phyloP scores from a whole-genome alignment of 2,888 invertebrate genomes.

The Polyploca ridens region DNA sequence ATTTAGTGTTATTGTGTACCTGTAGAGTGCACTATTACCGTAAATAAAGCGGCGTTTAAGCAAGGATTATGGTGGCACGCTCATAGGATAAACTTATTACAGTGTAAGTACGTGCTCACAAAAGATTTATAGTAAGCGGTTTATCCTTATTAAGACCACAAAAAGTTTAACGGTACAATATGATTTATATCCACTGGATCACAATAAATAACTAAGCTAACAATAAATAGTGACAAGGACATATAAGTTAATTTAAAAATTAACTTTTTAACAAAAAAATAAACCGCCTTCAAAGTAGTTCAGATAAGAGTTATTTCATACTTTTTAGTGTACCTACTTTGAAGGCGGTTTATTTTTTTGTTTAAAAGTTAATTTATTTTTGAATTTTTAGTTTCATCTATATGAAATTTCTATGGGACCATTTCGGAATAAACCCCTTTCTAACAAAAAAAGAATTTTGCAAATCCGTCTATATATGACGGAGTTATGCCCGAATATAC shows the following conservation, averaged over 20 bases:
- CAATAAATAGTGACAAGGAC: background rate
- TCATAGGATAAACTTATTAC: background rate
- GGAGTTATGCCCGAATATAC: no score
- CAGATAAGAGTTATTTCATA: no score
- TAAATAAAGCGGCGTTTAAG: background rate
- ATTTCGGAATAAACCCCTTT: no score
- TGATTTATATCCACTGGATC: background rate
- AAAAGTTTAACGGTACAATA: background rate
- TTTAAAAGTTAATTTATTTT: no score
- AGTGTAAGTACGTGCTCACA: background rate
- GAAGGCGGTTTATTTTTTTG: no score
- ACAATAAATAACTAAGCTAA: background rate
- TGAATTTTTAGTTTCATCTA: no score
- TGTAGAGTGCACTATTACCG: background rate
- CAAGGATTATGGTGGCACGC: background rate
- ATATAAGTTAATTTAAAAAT: background rate
- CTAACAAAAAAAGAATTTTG: no score
- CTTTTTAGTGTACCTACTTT: no score
- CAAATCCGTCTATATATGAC: no score
- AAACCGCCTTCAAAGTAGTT: no score
- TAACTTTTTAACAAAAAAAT: no score
- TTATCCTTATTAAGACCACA: background rate
- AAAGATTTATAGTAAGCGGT: background rate
- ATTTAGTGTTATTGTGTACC: slow-evolving; percentile 18
- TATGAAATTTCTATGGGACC: no score